A percentile compares a stretch with the other conserved stretches of the same genome.
Conservation (phyloP, 2,797 vertebrate genomes). For the Yasuhikotakia modesta region DNA sequence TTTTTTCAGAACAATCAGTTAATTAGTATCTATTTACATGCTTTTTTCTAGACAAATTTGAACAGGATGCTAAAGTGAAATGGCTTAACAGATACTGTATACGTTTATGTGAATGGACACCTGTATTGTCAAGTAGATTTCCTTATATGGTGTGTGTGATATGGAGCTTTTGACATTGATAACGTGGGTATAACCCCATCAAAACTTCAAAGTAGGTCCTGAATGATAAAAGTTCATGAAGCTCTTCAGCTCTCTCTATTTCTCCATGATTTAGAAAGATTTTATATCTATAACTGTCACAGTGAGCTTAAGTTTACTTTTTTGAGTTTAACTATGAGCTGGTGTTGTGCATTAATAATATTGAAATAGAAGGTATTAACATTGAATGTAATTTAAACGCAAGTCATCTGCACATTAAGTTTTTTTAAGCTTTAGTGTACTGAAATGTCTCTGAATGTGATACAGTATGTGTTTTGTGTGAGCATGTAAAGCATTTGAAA, state of each 20-base stretch:
- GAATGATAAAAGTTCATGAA: slow-evolving; percentile 26
- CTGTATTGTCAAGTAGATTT: slow-evolving; percentile 14
- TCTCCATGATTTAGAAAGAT: slow-evolving; percentile 8
- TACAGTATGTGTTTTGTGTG: background rate
- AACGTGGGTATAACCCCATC: slow-evolving; percentile 33
- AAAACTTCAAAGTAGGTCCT: slow-evolving; percentile 38
- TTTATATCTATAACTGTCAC: background rate
- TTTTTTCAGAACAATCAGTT: no score
- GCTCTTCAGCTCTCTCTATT: slow-evolving; percentile 11
- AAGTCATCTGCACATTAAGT: background rate
- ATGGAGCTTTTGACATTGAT: slow-evolving; percentile 39
- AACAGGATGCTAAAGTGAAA: no score
- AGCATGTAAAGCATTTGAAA: background rate
- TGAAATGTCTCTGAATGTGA: no score
- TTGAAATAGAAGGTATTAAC: background rate
- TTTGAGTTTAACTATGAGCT: background rate
- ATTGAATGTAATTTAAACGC: background rate
- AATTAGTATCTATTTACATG: no score
- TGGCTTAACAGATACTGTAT: no score
- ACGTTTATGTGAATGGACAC: no score
- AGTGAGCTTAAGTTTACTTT: no score
- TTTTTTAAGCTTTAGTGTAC: no score
- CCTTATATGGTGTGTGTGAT: background rate
- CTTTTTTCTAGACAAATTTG: no score
- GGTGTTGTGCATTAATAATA: background rate